Evolutionary conservation across 2,797 vertebrate species (phyloP), one percentile per base, ranked within the genome.

Genomic region (Phoeniculus purpureus): DNA sequence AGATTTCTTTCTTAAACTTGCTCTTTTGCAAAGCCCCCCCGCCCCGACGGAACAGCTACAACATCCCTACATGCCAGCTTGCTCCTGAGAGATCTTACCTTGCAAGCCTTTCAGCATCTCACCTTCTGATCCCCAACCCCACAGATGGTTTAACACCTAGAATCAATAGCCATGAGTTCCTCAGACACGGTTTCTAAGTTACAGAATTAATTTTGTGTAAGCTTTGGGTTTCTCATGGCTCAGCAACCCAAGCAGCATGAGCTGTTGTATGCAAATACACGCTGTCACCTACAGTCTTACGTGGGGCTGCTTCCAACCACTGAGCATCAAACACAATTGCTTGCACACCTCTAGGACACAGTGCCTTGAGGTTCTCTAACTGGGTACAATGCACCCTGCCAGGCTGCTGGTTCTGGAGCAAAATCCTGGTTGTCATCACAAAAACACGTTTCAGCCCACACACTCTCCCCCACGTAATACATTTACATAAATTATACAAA

Each of bases 211-310:
- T 64, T 91, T 70, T 64, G 12, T 16, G 2, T 48, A 31, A 87
- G 45, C 25, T 64, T 47, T 25, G 51, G 12, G 18, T 26, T 77
- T 84, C 40, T 62, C 32, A 18, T 13, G 34, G 29, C 17, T 70
- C 64, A 50, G 50, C 40, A 75, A 27, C n/a, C 20, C 52, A 65
- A 2, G 7, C 7, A 10, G 17, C 0, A 0, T 5, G 8, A 86
- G 23, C 8, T 25, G 7, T 11, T 34, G 14, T 5, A 2, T 13
- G 12, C 32, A 51, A 22, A 7, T 5, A 37, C 3, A 40, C 4
- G 6, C 55, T 14, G 15, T 29, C 15, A 59, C 17, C 12, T 72
- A 32, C 12, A 13, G 32, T 29, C 62, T 31, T 13, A 77, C 25
- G 8, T 22, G 55, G 40, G 29, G 27, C 58, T 70, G 32, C 32